A percentile compares a stretch with the other conserved stretches of the same genome.
Conservation (phyloP, 1,140 invertebrate species). For the Venustaconcha ellipsiformis region DNA sequence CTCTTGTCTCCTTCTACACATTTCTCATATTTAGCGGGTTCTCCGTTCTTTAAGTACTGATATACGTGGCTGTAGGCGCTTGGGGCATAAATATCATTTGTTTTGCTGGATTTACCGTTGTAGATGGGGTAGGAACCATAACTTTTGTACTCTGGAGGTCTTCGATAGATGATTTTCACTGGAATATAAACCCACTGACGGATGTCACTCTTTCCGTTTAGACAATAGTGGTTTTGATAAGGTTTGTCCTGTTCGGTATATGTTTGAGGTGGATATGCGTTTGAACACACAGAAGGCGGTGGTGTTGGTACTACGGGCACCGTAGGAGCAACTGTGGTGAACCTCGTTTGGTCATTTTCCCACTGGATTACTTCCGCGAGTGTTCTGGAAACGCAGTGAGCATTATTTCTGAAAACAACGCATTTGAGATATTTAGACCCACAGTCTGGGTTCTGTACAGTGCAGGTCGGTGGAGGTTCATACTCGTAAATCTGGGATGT, state of each 20-base stretch:
- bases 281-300: background rate
- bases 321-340: conserved; percentile 16
- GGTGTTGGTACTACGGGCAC: conserved; percentile 11
- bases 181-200: conserved; percentile 56
- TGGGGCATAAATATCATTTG: conserved; percentile 50
- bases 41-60: conserved; percentile 19
- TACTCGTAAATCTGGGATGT: conserved; percentile 48
- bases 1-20: conserved; percentile 24
- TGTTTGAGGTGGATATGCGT: conserved; percentile 16
- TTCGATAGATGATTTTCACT: conserved; percentile 50
- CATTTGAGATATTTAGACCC: conserved; percentile 48
- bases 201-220: conserved; percentile 52
- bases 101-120: conserved; percentile 33
- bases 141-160: conserved; percentile 47
- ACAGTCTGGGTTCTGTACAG: conserved; percentile 35
- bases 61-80: conserved; percentile 33
- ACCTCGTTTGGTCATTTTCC: conserved; percentile 12
- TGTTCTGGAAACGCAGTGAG: conserved; percentile 14
- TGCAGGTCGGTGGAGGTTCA: conserved; percentile 44
- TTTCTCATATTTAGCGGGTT: conserved; percentile 29
- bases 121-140: conserved; percentile 50
- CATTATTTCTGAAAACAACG: background rate
- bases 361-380: conserved; percentile 18
- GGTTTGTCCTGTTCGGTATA: conserved; percentile 1
- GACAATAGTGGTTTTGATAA: conserved; percentile 55